These are phyloP conservation scores for Xiphorhynchus elegans DNA, from an alignment of 2,113 vertebrate genomes.

Conservation along the genomic window DNA sequence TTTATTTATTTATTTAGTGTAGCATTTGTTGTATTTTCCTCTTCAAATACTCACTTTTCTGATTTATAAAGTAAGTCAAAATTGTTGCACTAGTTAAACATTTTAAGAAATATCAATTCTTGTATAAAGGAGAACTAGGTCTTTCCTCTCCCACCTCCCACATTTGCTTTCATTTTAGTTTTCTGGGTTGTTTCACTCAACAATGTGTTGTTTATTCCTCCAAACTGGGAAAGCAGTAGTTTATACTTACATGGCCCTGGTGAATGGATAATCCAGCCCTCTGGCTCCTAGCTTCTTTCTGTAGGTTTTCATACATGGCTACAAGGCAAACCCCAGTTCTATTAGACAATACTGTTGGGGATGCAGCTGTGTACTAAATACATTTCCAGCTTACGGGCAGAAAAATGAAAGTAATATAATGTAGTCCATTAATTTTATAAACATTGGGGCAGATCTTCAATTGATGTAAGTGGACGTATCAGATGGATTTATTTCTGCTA, in stretches of 20 bases:
- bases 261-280: not conserved
- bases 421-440: conserved; percentile 32
- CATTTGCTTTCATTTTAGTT: not conserved
- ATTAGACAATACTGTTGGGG: not conserved
- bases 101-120: not conserved
- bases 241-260: not conserved
- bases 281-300: not conserved
- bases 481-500: conserved; percentile 11
- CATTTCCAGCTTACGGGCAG: not conserved
- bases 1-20: not conserved
- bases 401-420: conserved; percentile 16
- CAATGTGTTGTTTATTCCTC: not conserved
- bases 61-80: not conserved
- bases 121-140: not conserved
- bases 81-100: not conserved
- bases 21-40: not conserved
- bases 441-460: not conserved
- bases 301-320: not conserved
- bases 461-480: not conserved
- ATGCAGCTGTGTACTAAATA: conserved; percentile 37
- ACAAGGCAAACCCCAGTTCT: not conserved
- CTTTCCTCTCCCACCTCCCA: not conserved
- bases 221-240: not conserved
- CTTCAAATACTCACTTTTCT: not conserved
- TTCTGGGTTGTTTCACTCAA: not conserved